These are phyloP conservation scores for Callitettix versicolor DNA, from an alignment of 1,140 invertebrate species.

Conservation along the genomic window DNA sequence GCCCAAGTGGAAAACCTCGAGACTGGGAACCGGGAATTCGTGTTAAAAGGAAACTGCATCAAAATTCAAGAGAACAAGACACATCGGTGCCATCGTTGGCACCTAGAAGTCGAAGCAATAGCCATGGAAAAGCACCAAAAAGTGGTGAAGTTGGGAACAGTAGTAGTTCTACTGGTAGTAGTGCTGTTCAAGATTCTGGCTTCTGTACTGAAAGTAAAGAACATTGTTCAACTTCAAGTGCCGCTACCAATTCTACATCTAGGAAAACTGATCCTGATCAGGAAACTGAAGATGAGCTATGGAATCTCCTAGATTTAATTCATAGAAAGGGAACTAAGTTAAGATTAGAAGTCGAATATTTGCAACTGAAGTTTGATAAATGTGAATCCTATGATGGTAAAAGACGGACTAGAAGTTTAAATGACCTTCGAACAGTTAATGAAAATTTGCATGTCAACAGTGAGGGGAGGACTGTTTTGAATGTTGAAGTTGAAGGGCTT, in stretches of 20 bases:
- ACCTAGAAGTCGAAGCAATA: constrained; percentile 51
- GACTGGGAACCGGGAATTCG: constrained; percentile 72
- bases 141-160: constrained; percentile 29
- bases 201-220: constrained; percentile 67
- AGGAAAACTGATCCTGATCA: constrained; percentile 17
- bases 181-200: constrained; percentile 66
- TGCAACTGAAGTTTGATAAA: constrained; percentile 18
- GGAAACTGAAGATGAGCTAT: constrained; percentile 67
- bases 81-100: constrained; percentile 37
- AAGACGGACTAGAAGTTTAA: constrained; percentile 12
- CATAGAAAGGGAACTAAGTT: constrained; percentile 64
- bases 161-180: constrained; percentile 31
- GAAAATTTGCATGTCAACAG: not conserved
- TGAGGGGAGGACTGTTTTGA: constrained; percentile 1
- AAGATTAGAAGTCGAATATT: constrained; percentile 55
- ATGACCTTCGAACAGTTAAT: not conserved
- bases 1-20: constrained; percentile 17
- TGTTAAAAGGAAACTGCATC: constrained; percentile 52
- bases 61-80: constrained; percentile 33
- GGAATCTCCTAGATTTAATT: constrained; percentile 74
- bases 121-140: constrained; percentile 42
- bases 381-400: constrained; percentile 16
- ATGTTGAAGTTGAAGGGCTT: constrained; percentile 34
- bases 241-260: constrained; percentile 25
- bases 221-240: constrained; percentile 36